Conservation (phyloP, 2,113 vertebrate species). For the Penelope pileata region DNA sequence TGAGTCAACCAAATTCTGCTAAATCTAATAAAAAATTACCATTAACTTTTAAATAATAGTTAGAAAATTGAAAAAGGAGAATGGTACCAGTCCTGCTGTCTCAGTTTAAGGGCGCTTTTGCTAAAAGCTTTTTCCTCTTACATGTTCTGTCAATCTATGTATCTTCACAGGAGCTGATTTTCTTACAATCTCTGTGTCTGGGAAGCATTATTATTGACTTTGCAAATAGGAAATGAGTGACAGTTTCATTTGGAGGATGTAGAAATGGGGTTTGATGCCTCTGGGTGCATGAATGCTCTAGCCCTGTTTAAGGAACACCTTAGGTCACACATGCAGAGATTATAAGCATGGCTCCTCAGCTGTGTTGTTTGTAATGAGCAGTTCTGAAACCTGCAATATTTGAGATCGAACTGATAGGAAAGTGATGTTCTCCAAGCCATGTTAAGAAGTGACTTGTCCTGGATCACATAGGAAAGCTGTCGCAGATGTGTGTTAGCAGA, state of each 20-base stretch:
- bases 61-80: conserved; percentile 6
- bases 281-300: not conserved
- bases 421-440: not conserved
- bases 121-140: not conserved
- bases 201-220: not conserved
- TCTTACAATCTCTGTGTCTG: not conserved
- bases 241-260: not conserved
- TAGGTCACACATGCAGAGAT: not conserved
- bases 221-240: conserved; percentile 16
- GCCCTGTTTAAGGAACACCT: not conserved
- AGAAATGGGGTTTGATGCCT: not conserved
- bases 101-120: not conserved
- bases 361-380: not conserved
- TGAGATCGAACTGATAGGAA: not conserved
- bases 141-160: not conserved
- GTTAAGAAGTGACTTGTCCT: not conserved
- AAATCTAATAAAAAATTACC: conserved; percentile 50
- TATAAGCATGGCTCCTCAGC: not conserved
- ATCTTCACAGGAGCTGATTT: not conserved
- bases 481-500: not conserved
- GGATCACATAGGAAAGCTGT: not conserved
- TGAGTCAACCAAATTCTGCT: conserved; percentile 58
- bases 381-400: not conserved
- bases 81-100: not conserved
- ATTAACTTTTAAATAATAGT: conserved; percentile 29